These are phyloP conservation scores for Ailuropoda melanoleuca DNA, from an alignment of 2,113 vertebrate species.

Conservation along the genomic window DNA sequence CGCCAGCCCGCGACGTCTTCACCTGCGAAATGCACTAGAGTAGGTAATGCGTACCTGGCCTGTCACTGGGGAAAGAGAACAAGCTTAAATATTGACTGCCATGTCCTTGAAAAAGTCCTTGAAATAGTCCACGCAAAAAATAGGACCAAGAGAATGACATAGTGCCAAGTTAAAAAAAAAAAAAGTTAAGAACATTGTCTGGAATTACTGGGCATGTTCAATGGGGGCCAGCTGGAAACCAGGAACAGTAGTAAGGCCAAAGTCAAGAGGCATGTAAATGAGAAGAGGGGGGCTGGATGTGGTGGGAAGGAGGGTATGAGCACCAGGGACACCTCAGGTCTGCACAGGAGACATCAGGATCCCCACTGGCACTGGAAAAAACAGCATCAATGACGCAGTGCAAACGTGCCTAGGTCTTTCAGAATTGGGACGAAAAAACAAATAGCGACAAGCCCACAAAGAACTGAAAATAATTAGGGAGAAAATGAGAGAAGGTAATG, in stretches of 20 bases:
- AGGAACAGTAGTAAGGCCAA: background rate
- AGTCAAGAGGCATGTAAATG: background rate
- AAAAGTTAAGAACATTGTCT: background rate
- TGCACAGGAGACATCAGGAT: fast-evolving
- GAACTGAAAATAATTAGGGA: background rate
- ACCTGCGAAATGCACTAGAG: background rate
- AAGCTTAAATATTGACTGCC: background rate
- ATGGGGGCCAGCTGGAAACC: background rate
- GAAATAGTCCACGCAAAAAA: background rate
- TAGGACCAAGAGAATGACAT: no score
- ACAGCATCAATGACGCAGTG: fast-evolving
- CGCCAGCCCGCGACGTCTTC: fast-evolving
- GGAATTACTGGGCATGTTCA: background rate
- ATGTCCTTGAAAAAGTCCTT: background rate
- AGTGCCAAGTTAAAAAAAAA: fast-evolving
- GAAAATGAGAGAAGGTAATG: background rate
- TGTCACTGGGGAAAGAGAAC: background rate
- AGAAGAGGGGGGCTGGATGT: background rate
- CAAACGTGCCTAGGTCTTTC: background rate
- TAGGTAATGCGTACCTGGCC: background rate
- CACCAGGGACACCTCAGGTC: fast-evolving
- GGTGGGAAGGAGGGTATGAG: fast-evolving
- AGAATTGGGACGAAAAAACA: background rate
- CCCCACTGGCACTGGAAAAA: fast-evolving
- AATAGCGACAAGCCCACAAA: background rate